Percentiles rank a stretch among this genome's conserved stretches.
Conservation (phyloP, 2,888 invertebrate species). For the Clepsis dumicolana region DNA sequence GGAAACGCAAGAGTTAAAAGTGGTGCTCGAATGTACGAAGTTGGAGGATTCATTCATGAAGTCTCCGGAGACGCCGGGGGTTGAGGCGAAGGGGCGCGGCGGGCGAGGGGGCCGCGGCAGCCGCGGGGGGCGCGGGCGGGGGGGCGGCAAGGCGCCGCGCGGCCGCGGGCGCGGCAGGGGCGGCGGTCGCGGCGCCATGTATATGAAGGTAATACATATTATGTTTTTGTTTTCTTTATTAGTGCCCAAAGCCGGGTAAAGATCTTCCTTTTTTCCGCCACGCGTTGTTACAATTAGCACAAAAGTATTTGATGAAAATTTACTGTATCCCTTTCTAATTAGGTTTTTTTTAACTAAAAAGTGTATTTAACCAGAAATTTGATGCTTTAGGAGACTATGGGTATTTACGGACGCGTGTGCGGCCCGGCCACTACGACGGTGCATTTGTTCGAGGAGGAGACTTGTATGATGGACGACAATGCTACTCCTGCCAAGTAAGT, state of each 20-base stretch:
- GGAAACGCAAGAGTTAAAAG: constrained; percentile 58
- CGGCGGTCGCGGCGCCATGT: constrained; percentile 72
- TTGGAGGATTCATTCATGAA: constrained; percentile 63
- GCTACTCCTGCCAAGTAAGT: constrained; percentile 81
- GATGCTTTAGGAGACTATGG: constrained; percentile 76
- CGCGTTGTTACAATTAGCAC: no score
- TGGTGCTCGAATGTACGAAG: constrained; percentile 55
- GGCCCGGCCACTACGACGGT: constrained; percentile 83
- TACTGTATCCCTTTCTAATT: no score
- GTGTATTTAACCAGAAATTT: neutral
- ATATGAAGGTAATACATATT: constrained; percentile 59
- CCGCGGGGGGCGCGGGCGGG: constrained; percentile 56
- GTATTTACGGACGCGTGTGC: constrained; percentile 81
- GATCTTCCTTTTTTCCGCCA: no score
- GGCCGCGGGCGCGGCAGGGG: constrained; percentile 74
- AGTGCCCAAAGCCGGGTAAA: no score
- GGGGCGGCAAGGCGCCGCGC: constrained; percentile 59
- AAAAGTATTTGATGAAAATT: no score
- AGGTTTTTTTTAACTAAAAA: neutral
- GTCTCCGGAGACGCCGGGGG: constrained; percentile 59
- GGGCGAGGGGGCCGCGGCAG: constrained; percentile 54
- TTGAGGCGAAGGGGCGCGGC: constrained; percentile 50
- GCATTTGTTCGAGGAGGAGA: constrained; percentile 90
- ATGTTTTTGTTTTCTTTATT: neutral
- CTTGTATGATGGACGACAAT: constrained; percentile 91